These are phyloP conservation scores for Sinocyclocheilus grahami DNA, from an alignment of 2,113 vertebrate species.

Conservation along the genomic window DNA sequence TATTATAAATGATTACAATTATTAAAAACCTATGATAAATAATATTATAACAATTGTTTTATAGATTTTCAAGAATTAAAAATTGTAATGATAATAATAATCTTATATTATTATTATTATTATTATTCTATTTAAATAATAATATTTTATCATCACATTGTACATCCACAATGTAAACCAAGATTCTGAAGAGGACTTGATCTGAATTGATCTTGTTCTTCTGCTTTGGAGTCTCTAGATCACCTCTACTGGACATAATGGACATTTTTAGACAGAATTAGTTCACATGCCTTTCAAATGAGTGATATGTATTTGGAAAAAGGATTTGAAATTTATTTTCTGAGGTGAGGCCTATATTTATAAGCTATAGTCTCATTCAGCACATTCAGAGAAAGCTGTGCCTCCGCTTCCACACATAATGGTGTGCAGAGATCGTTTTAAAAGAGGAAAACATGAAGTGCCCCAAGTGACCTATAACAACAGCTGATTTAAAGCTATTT, in stretches of 20 bases:
- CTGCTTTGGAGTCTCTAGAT: background rate
- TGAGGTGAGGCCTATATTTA: too few relatives aligned
- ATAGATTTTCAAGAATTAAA: too few relatives aligned
- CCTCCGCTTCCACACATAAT: background rate
- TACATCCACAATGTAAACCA: background rate
- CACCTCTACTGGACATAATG: background rate
- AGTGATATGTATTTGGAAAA: background rate
- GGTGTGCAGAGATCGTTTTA: background rate
- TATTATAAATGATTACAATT: too few relatives aligned
- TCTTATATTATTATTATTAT: background rate
- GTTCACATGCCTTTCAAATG: background rate
- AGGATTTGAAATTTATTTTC: background rate
- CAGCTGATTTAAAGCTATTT: constrained; percentile 10
- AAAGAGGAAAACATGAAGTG: constrained; percentile 20
- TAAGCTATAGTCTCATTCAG: background rate
- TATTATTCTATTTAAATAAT: background rate
- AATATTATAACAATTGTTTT: too few relatives aligned
- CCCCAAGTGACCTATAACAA: constrained; percentile 8
- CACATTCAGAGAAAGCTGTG: background rate
- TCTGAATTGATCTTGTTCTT: background rate
- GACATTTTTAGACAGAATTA: background rate
- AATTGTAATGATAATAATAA: background rate
- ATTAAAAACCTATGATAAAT: too few relatives aligned
- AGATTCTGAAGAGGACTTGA: background rate
- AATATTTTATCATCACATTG: background rate